These are phyloP conservation scores for Trypoxylus dichotomus DNA, from an alignment of 1,140 invertebrate species.

Conservation along the genomic window DNA sequence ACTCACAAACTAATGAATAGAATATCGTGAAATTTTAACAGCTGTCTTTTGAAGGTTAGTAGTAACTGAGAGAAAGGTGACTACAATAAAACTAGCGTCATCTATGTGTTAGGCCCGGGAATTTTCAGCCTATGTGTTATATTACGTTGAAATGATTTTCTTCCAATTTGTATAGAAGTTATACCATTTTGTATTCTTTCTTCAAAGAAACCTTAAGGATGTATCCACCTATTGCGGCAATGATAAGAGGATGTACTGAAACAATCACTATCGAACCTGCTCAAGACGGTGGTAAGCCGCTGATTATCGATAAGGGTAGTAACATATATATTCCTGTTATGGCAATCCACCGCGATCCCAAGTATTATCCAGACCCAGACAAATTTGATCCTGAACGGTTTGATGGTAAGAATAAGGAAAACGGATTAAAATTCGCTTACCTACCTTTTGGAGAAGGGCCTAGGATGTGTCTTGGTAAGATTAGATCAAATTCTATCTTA, in stretches of 20 bases:
- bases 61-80: too few species aligned
- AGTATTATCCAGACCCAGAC: conserved; percentile 26
- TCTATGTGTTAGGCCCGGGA: too few species aligned
- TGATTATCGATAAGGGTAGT: conserved; percentile 23
- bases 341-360: conserved; percentile 19
- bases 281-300: neutral
- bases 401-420: neutral
- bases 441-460: conserved; percentile 27
- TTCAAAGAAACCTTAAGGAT: neutral
- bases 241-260: conserved; percentile 5
- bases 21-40: too few species aligned
- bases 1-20: too few species aligned
- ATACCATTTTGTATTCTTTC: neutral
- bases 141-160: too few species aligned
- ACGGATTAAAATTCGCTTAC: neutral
- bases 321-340: conserved; percentile 18
- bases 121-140: too few species aligned
- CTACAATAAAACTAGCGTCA: too few species aligned
- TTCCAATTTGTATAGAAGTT: too few species aligned
- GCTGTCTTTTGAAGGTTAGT: too few species aligned
- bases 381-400: conserved; percentile 16
- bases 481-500: neutral
- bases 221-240: neutral
- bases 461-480: conserved; percentile 29
- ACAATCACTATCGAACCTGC: conserved; percentile 49